These are phyloP conservation scores for Danaus chrysippus DNA, from an alignment of 2,888 invertebrate genomes.

Conservation along the genomic window DNA sequence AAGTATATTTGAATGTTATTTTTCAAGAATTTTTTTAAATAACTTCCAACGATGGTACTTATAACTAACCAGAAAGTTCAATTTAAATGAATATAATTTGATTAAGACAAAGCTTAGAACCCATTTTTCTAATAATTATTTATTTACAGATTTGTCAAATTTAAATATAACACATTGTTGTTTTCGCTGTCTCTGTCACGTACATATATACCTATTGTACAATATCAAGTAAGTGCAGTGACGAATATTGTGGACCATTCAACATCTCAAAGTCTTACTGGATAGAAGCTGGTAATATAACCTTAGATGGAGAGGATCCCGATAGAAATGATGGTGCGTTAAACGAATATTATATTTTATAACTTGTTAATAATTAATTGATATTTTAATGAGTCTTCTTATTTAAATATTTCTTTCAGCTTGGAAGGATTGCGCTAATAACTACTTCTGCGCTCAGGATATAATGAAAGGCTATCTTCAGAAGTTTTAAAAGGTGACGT, in stretches of 20 bases:
- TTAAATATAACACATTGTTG: constrained; percentile 74
- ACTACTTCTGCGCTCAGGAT: constrained; percentile 75
- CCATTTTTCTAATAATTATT: no score
- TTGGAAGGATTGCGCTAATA: constrained; percentile 81
- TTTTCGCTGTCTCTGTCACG: constrained; percentile 79
- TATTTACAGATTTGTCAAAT: constrained; percentile 54
- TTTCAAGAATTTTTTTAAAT: no score
- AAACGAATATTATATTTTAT: background rate
- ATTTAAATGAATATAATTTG: no score
- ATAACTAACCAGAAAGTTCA: no score
- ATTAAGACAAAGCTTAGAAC: no score
- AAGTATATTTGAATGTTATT: no score
- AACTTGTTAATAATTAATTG: background rate
- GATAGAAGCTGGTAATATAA: constrained; percentile 75
- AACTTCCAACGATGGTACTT: no score
- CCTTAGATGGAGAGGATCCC: constrained; percentile 65
- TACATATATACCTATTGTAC: constrained; percentile 77
- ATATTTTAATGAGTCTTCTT: background rate
- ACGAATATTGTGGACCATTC: constrained; percentile 71
- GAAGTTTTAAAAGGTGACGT: no score
- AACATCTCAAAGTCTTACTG: constrained; percentile 82
- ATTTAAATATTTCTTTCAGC: constrained; percentile 63
- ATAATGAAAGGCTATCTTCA: constrained; percentile 80
- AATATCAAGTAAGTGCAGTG: constrained; percentile 73
- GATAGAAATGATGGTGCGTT: constrained; percentile 64